Conservation (phyloP, 2,888 invertebrate species). For the Lithophane ornitopus region DNA sequence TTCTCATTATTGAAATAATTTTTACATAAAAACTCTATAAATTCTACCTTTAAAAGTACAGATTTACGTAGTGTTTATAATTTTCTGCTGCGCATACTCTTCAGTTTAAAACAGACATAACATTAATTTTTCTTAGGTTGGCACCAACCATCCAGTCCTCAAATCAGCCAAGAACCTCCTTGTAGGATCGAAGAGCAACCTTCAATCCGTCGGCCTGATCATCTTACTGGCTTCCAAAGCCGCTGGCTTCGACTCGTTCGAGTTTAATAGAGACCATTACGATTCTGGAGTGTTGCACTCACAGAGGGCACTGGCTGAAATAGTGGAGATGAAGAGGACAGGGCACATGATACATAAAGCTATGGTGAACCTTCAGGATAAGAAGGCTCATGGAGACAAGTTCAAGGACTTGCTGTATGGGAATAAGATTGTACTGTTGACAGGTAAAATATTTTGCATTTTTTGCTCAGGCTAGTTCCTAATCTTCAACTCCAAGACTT, state of each 20-base stretch:
- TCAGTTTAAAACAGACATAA: neutral
- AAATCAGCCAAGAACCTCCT: conserved; percentile 86
- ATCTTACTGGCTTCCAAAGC: conserved; percentile 85
- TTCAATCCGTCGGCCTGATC: conserved; percentile 85
- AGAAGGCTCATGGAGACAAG: conserved; percentile 77
- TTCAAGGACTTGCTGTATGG: conserved; percentile 84
- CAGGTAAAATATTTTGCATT: conserved; percentile 71
- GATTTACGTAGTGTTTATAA: neutral
- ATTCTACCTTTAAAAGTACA: too few relatives aligned
- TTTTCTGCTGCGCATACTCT: neutral
- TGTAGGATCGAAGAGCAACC: conserved; percentile 85
- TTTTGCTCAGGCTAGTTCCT: too few relatives aligned
- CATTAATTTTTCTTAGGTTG: conserved; percentile 75
- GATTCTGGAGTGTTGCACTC: conserved; percentile 85
- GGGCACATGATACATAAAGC: conserved; percentile 87
- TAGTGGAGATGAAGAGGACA: conserved; percentile 88
- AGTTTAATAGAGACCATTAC: conserved; percentile 76
- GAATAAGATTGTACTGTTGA: conserved; percentile 86
- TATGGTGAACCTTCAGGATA: conserved; percentile 84
- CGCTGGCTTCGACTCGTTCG: conserved; percentile 76
- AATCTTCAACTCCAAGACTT: too few relatives aligned
- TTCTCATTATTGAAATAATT: too few relatives aligned
- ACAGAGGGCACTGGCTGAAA: conserved; percentile 87
- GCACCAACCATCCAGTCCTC: conserved; percentile 85
- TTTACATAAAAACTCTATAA: too few relatives aligned